Conservation (phyloP, 2,113 vertebrate species). For the Falco punctatus region DNA sequence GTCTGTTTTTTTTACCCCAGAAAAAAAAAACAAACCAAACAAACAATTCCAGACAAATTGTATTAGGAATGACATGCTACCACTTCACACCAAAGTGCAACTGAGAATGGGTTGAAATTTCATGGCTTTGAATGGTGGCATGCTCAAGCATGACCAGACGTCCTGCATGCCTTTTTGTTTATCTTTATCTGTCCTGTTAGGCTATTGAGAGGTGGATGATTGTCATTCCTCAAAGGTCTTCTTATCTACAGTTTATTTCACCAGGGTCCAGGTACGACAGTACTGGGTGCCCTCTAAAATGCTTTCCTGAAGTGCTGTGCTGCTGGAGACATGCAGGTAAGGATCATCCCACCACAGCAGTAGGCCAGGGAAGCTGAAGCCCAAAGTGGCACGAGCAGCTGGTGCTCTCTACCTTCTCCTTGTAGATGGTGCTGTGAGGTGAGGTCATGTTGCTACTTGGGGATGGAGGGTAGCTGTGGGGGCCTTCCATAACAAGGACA, state of each 20-base stretch:
- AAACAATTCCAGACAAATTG: neutral
- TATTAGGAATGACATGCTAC: neutral
- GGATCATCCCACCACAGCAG: neutral
- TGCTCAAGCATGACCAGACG: neutral
- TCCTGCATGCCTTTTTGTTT: neutral
- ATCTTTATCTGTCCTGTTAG: neutral
- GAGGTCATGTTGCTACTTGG: neutral
- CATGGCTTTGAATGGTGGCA: neutral
- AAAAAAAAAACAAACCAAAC: neutral
- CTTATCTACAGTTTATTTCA: neutral
- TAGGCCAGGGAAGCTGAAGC: neutral
- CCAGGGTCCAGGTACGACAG: neutral
- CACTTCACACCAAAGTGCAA: neutral
- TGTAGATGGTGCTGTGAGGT: neutral
- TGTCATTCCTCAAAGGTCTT: neutral
- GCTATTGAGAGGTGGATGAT: neutral
- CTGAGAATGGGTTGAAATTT: neutral
- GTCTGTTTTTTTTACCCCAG: neutral
- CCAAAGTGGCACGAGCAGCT: neutral
- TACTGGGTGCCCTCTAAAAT: neutral
- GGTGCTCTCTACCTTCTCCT: neutral
- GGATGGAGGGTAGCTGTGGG: neutral
- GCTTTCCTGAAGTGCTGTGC: neutral
- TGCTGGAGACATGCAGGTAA: neutral
- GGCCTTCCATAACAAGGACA: neutral